These are phyloP conservation scores for Serinus canaria DNA, from an alignment of 2,113 vertebrate species.

Conservation along the genomic window DNA sequence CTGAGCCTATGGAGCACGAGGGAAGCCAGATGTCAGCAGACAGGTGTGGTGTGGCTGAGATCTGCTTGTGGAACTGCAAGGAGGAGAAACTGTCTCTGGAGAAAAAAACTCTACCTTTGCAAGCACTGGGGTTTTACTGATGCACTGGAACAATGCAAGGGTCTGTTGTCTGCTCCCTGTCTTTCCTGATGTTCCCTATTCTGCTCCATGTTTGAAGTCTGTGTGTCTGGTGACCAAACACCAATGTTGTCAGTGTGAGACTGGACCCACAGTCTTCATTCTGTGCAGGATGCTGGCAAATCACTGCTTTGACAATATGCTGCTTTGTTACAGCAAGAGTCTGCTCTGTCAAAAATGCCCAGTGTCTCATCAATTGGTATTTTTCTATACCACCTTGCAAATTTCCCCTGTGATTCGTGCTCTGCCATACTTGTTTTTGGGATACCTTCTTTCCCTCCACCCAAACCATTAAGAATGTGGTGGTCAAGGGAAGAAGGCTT, in stretches of 20 bases:
- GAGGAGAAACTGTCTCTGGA: neutral
- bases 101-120: neutral
- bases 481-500: neutral
- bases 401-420: neutral
- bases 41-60: neutral
- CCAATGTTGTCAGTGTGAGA: neutral
- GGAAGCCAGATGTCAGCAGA: neutral
- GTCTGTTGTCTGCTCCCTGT: neutral
- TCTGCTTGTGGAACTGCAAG: neutral
- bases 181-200: neutral
- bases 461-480: accelerated
- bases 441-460: neutral
- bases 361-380: neutral
- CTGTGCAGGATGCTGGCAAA: neutral
- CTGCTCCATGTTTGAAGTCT: neutral
- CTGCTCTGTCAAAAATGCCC: neutral
- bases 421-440: neutral
- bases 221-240: neutral
- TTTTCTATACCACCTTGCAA: neutral
- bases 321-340: neutral
- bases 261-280: accelerated
- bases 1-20: neutral
- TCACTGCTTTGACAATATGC: neutral
- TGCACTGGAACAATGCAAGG: neutral
- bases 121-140: neutral